Evolutionary conservation across 2,888 invertebrate species (phyloP).

Genomic region (Lampropteryx suffumata): DNA sequence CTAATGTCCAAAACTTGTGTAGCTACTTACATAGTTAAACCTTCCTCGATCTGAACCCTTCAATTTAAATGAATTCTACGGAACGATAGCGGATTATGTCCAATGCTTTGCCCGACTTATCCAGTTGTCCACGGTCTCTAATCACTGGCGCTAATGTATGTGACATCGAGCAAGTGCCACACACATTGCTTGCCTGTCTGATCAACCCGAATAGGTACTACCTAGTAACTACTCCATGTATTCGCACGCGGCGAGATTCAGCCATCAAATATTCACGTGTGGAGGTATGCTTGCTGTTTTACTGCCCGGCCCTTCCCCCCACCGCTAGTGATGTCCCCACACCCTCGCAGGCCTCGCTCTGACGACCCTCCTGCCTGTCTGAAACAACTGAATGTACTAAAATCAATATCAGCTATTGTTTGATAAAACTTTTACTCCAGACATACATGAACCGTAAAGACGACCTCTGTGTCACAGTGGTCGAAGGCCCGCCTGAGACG

Average conservation of each 20-base stretch:
- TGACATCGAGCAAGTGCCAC: constrained; percentile 44
- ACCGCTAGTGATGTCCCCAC: constrained; percentile 32
- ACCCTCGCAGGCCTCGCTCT: constrained; percentile 46
- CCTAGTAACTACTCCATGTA: too few relatives aligned
- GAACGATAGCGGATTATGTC: constrained; percentile 39
- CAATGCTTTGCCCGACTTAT: constrained; percentile 33
- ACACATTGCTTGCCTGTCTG: constrained; percentile 44
- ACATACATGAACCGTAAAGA: constrained; percentile 30
- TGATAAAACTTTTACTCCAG: constrained; percentile 62
- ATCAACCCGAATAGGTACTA: constrained; percentile 51
- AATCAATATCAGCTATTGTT: constrained; percentile 77
- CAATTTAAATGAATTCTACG: constrained; percentile 41
- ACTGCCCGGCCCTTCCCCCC: constrained; percentile 52
- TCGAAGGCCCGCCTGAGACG: too few relatives aligned
- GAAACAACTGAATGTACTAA: constrained; percentile 79
- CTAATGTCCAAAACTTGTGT: too few relatives aligned
- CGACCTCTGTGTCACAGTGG: too few relatives aligned
- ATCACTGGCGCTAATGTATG: constrained; percentile 48
- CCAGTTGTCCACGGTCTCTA: constrained; percentile 38
- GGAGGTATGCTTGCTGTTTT: constrained; percentile 75
- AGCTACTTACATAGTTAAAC: too few relatives aligned
- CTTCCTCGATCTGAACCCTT: too few relatives aligned
- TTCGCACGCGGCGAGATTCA: constrained; percentile 72
- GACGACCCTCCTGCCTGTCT: constrained; percentile 65
- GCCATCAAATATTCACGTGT: constrained; percentile 80